Percentiles rank a stretch among this genome's conserved stretches.
Conservation (phyloP, 2,113 vertebrate genomes). For the Sinosuthora webbiana region DNA sequence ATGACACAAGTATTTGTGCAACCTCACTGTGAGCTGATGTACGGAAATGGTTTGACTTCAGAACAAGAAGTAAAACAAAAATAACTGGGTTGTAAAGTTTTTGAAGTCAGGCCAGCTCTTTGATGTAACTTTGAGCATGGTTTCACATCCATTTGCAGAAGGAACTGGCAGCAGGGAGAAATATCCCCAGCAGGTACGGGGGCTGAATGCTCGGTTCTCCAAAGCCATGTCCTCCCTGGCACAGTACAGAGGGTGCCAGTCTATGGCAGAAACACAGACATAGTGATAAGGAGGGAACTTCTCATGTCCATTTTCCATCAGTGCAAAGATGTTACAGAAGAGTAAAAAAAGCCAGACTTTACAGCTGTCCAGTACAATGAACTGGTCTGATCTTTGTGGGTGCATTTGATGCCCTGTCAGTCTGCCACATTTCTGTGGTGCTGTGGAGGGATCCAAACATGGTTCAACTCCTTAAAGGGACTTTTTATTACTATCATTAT, state of each 20-base stretch:
- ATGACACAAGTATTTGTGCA: not conserved
- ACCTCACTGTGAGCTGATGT: fast-evolving
- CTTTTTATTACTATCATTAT: not conserved
- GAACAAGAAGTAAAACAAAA: not conserved
- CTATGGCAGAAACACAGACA: fast-evolving
- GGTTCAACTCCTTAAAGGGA: not conserved
- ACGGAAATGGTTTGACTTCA: not conserved
- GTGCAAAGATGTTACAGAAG: not conserved
- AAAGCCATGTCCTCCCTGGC: not conserved
- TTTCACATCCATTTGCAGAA: not conserved
- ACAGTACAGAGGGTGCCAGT: not conserved
- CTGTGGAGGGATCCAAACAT: not conserved
- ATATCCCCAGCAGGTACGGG: not conserved
- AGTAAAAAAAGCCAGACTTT: not conserved
- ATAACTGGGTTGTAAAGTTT: not conserved
- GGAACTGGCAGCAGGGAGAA: not conserved
- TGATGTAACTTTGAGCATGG: not conserved
- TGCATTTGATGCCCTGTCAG: fast-evolving
- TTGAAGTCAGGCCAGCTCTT: not conserved
- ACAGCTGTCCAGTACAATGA: not conserved
- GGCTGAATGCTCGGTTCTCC: not conserved
- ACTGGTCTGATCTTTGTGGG: not conserved
- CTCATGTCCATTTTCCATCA: not conserved
- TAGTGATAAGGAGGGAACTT: not conserved
- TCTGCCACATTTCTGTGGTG: not conserved